A percentile compares a stretch with the other conserved stretches of the same genome.
phyloP scores from a whole-genome alignment of 2,113 vertebrate species.

The Alosa alosa region DNA sequence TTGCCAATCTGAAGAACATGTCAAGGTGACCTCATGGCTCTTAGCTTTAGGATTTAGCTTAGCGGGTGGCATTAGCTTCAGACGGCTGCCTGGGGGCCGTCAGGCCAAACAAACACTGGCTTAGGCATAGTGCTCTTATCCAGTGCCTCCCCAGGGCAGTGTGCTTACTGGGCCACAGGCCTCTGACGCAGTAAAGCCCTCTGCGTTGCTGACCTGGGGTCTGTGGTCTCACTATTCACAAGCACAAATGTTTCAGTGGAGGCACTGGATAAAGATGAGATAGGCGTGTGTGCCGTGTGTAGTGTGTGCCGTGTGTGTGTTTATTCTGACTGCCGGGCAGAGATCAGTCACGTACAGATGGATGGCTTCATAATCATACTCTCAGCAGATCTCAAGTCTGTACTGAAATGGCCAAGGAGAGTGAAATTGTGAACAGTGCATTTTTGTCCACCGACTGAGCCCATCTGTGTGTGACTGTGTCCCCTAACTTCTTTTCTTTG shows the following conservation, averaged over 20 bases:
- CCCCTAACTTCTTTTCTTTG: conserved; percentile 33
- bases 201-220: neutral
- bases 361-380: neutral
- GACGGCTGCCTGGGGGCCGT: conserved; percentile 55
- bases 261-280: conserved; percentile 31
- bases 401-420: neutral
- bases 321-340: neutral
- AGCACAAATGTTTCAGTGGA: neutral
- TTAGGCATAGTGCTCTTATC: conserved; percentile 8
- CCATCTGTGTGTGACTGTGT: conserved; percentile 40
- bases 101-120: neutral
- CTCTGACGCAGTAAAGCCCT: neutral
- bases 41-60: conserved; percentile 69
- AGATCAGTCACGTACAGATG: conserved; percentile 36
- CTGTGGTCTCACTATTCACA: neutral
- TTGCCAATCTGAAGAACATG: conserved; percentile 80
- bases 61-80: conserved; percentile 45
- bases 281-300: conserved; percentile 29
- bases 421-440: neutral
- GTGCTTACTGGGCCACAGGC: neutral
- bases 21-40: conserved; percentile 77
- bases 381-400: neutral
- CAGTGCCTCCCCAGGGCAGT: neutral
- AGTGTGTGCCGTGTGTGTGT: neutral
- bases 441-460: neutral